phyloP scores from a whole-genome alignment of 2,113 vertebrate genomes.

The Paracanthobrama guichenoti region DNA sequence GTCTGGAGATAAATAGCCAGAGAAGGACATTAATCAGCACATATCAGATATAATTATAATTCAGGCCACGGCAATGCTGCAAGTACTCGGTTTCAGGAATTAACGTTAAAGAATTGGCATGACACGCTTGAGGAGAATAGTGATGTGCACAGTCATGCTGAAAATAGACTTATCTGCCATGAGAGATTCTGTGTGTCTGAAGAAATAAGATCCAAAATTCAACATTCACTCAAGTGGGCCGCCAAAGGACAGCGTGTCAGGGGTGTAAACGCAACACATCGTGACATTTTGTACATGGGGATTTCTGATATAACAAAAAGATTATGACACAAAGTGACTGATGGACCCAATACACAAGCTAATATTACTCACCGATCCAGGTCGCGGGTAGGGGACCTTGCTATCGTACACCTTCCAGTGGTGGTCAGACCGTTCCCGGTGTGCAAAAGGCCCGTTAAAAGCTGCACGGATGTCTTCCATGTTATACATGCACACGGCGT shows the following conservation, averaged over 20 bases:
- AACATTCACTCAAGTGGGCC: not conserved
- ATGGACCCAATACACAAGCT: not conserved
- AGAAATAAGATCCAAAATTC: slow-evolving; percentile 14
- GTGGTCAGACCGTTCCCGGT: slow-evolving; percentile 89
- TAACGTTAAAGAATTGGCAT: not conserved
- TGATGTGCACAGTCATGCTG: slow-evolving; percentile 37
- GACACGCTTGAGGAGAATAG: slow-evolving; percentile 3
- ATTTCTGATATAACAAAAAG: slow-evolving; percentile 11
- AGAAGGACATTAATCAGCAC: slow-evolving; percentile 23
- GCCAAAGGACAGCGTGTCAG: not conserved
- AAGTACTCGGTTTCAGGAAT: not conserved
- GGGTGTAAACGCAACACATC: not conserved
- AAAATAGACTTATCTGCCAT: slow-evolving; percentile 16
- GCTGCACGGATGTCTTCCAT: slow-evolving; percentile 92
- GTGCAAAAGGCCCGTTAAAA: slow-evolving; percentile 94
- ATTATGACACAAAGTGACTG: slow-evolving; percentile 7
- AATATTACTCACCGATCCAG: slow-evolving; percentile 87
- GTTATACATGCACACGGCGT: slow-evolving; percentile 92
- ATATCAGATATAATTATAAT: slow-evolving; percentile 18
- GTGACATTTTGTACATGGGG: not conserved
- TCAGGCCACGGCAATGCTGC: not conserved
- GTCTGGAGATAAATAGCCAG: not conserved
- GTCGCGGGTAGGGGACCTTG: slow-evolving; percentile 92
- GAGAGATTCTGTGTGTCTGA: not conserved
- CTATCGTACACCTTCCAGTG: slow-evolving; percentile 93